Conservation (phyloP, 2,888 invertebrate species). For the Petrophora chlorosata region DNA sequence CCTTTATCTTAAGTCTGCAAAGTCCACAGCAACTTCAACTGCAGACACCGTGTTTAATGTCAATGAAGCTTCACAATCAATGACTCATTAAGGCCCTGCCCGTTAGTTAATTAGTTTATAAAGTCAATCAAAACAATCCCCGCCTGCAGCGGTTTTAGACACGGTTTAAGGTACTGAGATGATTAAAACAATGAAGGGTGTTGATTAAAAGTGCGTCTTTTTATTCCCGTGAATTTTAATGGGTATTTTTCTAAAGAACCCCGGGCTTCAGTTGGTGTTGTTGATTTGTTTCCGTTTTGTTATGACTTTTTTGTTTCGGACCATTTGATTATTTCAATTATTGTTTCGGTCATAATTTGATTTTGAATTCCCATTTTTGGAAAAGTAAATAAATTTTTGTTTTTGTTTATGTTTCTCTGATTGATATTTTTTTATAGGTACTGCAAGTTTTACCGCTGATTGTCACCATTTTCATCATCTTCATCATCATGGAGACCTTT, state of each 20-base stretch:
- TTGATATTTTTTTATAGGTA: too few relatives aligned
- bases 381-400: too few relatives aligned
- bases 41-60: constrained; percentile 11
- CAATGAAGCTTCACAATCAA: constrained; percentile 24
- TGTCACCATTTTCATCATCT: too few relatives aligned
- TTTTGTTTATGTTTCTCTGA: too few relatives aligned
- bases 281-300: constrained; percentile 1
- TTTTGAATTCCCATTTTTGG: too few relatives aligned
- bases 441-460: too few relatives aligned
- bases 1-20: too few relatives aligned
- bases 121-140: constrained; percentile 52
- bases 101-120: constrained; percentile 48
- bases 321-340: background rate
- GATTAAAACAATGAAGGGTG: constrained; percentile 39
- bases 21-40: constrained; percentile 9
- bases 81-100: constrained; percentile 34
- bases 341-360: too few relatives aligned
- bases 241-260: constrained; percentile 8
- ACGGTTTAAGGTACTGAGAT: constrained; percentile 41
- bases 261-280: background rate
- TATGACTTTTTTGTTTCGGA: background rate
- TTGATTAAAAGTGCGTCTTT: constrained; percentile 32
- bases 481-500: too few relatives aligned
- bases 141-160: constrained; percentile 41
- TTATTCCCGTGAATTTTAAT: constrained; percentile 8